phyloP scores from a whole-genome alignment of 2,113 vertebrate genomes.

The Pampusana beccarii region DNA sequence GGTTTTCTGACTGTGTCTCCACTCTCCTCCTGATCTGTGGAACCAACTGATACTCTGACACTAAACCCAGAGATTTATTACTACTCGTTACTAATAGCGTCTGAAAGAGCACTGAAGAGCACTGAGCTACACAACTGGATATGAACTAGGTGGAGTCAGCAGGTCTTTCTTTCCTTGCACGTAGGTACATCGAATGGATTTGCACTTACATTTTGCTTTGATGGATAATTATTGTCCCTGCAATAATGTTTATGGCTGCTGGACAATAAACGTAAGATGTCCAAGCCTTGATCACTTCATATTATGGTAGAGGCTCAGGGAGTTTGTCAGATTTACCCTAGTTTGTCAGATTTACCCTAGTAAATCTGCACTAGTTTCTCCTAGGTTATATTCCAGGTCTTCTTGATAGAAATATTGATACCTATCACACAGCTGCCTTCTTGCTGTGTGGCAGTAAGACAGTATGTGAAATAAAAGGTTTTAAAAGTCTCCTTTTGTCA shows the following conservation, averaged over 20 bases:
- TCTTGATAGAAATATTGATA: background rate
- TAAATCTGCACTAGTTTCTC: background rate
- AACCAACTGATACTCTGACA: background rate
- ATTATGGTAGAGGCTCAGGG: background rate
- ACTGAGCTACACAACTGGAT: background rate
- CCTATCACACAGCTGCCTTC: background rate
- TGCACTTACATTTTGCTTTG: background rate
- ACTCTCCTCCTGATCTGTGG: background rate
- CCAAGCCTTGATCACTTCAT: background rate
- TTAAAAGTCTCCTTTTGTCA: background rate
- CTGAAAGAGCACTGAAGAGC: background rate
- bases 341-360: no score
- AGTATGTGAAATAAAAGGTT: background rate
- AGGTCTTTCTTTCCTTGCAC: background rate
- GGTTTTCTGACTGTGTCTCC: background rate
- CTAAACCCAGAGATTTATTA: constrained; percentile 29
- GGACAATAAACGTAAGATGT: background rate
- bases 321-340: no score
- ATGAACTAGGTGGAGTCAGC: background rate
- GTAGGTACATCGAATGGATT: background rate
- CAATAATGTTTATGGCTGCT: background rate
- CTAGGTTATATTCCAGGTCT: background rate
- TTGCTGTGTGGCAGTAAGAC: background rate
- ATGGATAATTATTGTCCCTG: background rate
- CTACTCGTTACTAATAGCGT: background rate